phyloP scores from a whole-genome alignment of 2,888 invertebrate genomes.

The Netelia virgata region DNA sequence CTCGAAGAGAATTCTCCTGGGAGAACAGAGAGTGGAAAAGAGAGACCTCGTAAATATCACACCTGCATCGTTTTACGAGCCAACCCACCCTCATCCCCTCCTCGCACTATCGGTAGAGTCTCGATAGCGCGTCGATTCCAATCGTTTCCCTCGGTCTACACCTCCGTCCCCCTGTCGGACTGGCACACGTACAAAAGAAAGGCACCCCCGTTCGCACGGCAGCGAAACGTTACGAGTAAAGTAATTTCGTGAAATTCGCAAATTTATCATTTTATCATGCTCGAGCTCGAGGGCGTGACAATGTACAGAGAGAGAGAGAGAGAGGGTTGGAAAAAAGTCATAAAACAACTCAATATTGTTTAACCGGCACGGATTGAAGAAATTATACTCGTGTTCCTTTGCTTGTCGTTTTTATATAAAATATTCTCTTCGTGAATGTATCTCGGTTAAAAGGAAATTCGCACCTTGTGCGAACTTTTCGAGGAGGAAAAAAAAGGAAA shows the following conservation, averaged over 20 bases:
- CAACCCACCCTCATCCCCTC: background rate
- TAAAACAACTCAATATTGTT: background rate
- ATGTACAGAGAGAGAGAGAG: background rate
- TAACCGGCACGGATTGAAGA: background rate
- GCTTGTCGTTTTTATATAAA: background rate
- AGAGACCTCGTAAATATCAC: conserved; percentile 64
- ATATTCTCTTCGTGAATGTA: background rate
- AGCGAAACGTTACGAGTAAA: conserved; percentile 35
- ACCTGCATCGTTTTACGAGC: conserved; percentile 67
- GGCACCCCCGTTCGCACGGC: conserved; percentile 5
- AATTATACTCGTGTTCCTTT: background rate
- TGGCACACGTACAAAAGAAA: conserved; percentile 2
- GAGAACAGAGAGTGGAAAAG: conserved; percentile 51
- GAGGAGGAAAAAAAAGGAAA: conserved; percentile 3
- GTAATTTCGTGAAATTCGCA: conserved; percentile 43
- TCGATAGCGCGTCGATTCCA: conserved; percentile 63
- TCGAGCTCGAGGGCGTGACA: background rate
- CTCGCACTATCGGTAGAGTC: conserved; percentile 5
- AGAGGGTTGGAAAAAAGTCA: background rate
- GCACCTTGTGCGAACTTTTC: background rate
- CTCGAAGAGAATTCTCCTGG: conserved; percentile 35
- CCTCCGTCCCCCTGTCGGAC: background rate
- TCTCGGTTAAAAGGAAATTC: background rate
- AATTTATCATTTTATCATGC: conserved; percentile 54
- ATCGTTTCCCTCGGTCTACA: conserved; percentile 45